Conservation (phyloP, 1,140 invertebrate species). For the Planococcus citri region DNA sequence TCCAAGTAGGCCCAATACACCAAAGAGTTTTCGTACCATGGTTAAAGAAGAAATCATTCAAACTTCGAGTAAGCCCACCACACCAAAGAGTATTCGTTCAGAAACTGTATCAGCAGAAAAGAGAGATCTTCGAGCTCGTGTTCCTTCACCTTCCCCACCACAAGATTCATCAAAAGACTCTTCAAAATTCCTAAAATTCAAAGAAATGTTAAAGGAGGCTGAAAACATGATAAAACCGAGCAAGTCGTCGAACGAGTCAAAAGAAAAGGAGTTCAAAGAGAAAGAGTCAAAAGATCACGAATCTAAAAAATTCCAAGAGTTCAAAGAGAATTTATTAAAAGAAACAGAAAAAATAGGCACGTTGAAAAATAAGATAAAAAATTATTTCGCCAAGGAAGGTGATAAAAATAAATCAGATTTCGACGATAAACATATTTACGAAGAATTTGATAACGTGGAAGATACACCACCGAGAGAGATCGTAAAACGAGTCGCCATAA, state of each 20-base stretch:
- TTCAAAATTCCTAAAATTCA: neutral
- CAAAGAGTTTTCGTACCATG: too few species aligned
- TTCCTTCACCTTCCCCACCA: too few species aligned
- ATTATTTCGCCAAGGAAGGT: neutral
- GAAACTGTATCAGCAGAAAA: too few species aligned
- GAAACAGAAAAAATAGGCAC: neutral
- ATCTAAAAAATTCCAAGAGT: neutral
- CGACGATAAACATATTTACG: neutral
- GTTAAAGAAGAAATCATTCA: too few species aligned
- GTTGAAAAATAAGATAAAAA: neutral
- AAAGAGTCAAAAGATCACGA: neutral
- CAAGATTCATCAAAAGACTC: neutral
- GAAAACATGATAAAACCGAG: neutral
- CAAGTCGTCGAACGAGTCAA: neutral
- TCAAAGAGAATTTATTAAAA: neutral
- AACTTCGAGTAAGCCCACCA: too few species aligned
- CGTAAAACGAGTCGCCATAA: neutral
- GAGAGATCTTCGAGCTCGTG: too few species aligned
- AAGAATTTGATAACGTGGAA: conserved; percentile 1
- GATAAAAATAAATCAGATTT: neutral
- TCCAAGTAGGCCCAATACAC: too few species aligned
- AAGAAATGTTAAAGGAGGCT: neutral
- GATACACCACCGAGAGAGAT: neutral
- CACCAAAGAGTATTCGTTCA: too few species aligned
- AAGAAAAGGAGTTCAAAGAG: neutral